Evolutionary conservation across 2,113 vertebrate genomes (phyloP).

Genomic region (Sander vitreus): DNA sequence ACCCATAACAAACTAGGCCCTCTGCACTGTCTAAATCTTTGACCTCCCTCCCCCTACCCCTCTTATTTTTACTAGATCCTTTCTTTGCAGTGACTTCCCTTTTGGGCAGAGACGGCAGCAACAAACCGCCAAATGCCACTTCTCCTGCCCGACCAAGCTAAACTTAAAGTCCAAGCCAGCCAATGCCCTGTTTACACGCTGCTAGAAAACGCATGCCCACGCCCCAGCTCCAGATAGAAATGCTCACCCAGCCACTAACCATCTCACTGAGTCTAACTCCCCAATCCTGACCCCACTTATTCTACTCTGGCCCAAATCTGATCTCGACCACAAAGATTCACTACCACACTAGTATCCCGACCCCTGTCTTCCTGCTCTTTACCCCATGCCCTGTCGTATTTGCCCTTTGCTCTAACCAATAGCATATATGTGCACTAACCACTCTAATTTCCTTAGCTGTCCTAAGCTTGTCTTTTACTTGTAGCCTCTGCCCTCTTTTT

Average conservation of each 20-base stretch:
- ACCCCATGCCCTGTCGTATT: constrained; percentile 72
- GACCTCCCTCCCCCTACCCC: constrained; percentile 65
- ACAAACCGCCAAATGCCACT: constrained; percentile 53
- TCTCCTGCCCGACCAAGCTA: constrained; percentile 55
- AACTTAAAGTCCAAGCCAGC: constrained; percentile 45
- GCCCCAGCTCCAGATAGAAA: constrained; percentile 43
- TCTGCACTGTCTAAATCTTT: constrained; percentile 73
- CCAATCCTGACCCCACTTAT: background rate
- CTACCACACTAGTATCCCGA: constrained; percentile 38
- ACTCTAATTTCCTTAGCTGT: constrained; percentile 73
- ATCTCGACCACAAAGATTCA: constrained; percentile 32
- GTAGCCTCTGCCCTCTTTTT: constrained; percentile 71
- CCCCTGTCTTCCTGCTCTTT: constrained; percentile 68
- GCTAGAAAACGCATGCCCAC: constrained; percentile 56
- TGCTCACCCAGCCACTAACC: constrained; percentile 15
- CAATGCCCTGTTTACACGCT: constrained; percentile 57
- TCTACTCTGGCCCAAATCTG: constrained; percentile 35
- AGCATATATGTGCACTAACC: constrained; percentile 79
- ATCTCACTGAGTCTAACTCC: constrained; percentile 28
- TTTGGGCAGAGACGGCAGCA: constrained; percentile 73
- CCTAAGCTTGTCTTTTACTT: constrained; percentile 76
- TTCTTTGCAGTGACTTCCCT: constrained; percentile 75
- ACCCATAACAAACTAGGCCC: constrained; percentile 67
- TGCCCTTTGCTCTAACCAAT: constrained; percentile 71
- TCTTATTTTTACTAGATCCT: constrained; percentile 77